Evolutionary conservation across 2,113 vertebrate species (phyloP), one percentile per base, ranked within the genome.

Genomic region (Mandrillus leucophaeus): DNA sequence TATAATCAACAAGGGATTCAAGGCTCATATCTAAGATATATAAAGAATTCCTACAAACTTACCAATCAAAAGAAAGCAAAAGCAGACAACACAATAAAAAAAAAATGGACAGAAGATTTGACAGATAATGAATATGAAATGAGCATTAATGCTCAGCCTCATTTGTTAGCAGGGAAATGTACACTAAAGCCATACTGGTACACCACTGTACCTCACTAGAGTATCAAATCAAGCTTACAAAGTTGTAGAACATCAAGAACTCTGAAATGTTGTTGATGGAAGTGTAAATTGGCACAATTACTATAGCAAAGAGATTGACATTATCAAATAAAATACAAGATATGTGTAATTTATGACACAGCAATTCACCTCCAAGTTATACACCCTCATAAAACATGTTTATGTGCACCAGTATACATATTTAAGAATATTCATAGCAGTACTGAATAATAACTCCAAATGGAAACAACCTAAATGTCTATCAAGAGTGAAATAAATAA

Each of bases 1-100:
- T 93, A 13, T 55, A 70, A 55, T 25, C 52, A 61, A 92, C 50
- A 78, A 68, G 30, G 30, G 66, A 35, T 30, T 64, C 27, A 14
- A 27, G 25, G 9, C 43, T 75, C n/a, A 30, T 59, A 68, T 57
- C 18, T 16, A 89, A 84, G 81, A 55, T 25, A 57, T 23, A 40
- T 64, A 82, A 86, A 82, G 66, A 94, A 81, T 80, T 81, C 88
- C n/a, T 59, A 48, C 43, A 92, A 94, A 70, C 23, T 11, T 55
- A 20, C 5, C 48, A 89, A 64, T 92, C 43, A 92, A 92, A 86
- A 76, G 48, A 90, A 88, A 79, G 73, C 59, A 88, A 52, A 95
- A 88, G 52, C 50, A 73, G 43, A 40, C 10, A 88, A 40, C 27
- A 48, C 70, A n/a, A n/a, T 16, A 38, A 52, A 90, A 55, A 61